phyloP scores from a whole-genome alignment of 1,140 invertebrate species.

The Drosophila eugracilis region DNA sequence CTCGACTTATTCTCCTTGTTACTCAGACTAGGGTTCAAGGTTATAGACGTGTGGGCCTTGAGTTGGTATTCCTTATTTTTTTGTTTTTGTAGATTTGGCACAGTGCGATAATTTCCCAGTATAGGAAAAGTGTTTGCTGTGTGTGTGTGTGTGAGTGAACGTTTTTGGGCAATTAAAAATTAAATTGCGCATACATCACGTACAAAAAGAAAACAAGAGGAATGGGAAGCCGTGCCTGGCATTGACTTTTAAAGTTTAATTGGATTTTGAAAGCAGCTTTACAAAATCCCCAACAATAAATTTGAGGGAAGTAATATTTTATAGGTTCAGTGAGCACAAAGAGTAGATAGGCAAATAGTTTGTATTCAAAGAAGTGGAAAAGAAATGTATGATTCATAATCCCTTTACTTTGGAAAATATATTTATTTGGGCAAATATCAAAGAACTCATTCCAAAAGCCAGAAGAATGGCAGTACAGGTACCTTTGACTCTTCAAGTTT shows the following conservation, averaged over 20 bases:
- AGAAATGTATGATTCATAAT: slow-evolving; percentile 4
- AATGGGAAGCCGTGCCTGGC: slow-evolving; percentile 12
- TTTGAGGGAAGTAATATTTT: slow-evolving; percentile 39
- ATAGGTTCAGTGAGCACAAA: slow-evolving; percentile 43
- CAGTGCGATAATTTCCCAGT: slow-evolving; percentile 55
- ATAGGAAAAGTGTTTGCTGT: slow-evolving; percentile 31
- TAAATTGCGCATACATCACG: slow-evolving; percentile 79
- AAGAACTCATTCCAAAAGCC: neutral
- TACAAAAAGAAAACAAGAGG: slow-evolving; percentile 38
- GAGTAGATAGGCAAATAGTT: neutral
- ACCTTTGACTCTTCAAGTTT: neutral
- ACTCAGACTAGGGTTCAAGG: slow-evolving; percentile 64
- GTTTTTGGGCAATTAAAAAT: slow-evolving; percentile 78
- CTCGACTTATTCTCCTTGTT: neutral
- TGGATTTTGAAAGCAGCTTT: slow-evolving; percentile 66
- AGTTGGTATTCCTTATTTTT: slow-evolving; percentile 34
- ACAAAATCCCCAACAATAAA: slow-evolving; percentile 18
- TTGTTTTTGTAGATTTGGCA: slow-evolving; percentile 52
- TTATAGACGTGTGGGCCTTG: slow-evolving; percentile 61
- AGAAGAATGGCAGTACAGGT: neutral
- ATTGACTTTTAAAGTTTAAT: slow-evolving; percentile 74
- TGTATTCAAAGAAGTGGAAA: neutral
- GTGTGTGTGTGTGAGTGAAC: slow-evolving; percentile 41
- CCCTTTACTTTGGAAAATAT: slow-evolving; percentile 3
- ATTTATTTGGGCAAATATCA: slow-evolving; percentile 4